Base-by-base conservation (phyloP, 2,888 invertebrate genomes). In the Diarsia mendica region DNA sequence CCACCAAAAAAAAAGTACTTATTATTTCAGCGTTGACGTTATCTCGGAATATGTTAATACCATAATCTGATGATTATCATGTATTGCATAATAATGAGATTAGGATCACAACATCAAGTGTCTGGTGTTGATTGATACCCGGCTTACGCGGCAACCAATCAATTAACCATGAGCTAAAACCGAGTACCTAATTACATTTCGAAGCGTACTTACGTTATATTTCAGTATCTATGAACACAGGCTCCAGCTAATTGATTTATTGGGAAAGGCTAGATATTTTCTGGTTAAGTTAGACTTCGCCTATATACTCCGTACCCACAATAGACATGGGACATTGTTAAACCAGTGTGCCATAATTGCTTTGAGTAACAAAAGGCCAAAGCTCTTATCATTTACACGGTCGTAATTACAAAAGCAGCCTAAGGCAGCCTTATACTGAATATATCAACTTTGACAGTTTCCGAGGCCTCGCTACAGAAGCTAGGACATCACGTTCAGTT, bases 21-120 rank as follows among this genome's bases (percentile, higher is more conserved):
- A 80, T 67, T 65, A 63, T 65, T 28, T 67, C 23, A 61, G 65
- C 49, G 75, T 75, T 67, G 39, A 68, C 60, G 51, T 63, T 77
- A 81, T 58, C 70, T 72, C 73, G 60, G 18, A 58, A 80, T 84
- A 85, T 84, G 80, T 72, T 82, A 88, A 86, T 86, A 61, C 75
- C 46, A 80, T 83, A 79, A 79, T 80, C 72, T 69, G 72, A 80
- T 79, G 69, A 85, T 83, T 77, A 83, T 82, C 73, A 68, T 80
- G 80, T 80, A 83, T 76, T 86, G 81, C 85, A 85, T 86, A 82
- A 79, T 86, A 85, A 86, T 83, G 83, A 86, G 85, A 87, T 87
- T 79, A 84, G 71, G 67, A 86, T 82, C 70, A 77, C 65, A 82
- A 82, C 72, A 85, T 84, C 82, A 80, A 86, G 79, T 85, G 82